Percentiles rank a stretch among this genome's conserved stretches.
These are phyloP conservation scores for Apis laboriosa DNA, from an alignment of 1,140 invertebrate genomes.

Conservation along the genomic window DNA sequence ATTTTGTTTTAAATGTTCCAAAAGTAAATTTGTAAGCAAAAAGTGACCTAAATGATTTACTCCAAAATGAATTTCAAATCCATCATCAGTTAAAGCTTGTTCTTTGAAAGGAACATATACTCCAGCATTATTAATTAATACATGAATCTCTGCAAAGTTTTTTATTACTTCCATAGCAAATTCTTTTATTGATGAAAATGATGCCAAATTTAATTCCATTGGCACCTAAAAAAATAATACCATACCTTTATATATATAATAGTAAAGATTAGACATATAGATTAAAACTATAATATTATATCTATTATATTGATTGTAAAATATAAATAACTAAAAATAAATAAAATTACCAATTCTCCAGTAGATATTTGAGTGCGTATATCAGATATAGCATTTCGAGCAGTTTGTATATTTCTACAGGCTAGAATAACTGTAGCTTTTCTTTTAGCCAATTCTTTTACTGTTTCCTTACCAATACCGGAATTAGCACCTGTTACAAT, in stretches of 20 bases:
- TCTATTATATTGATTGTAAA: background rate
- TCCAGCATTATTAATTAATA: slow-evolving; percentile 90
- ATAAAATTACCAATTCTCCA: slow-evolving; percentile 83
- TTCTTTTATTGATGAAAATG: slow-evolving; percentile 85
- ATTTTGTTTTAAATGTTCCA: slow-evolving; percentile 85
- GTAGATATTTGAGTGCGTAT: slow-evolving; percentile 82
- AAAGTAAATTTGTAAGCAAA: slow-evolving; percentile 89
- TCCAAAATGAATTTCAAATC: slow-evolving; percentile 91
- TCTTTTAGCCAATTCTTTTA: slow-evolving; percentile 84
- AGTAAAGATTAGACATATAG: background rate
- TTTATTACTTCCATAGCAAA: slow-evolving; percentile 86
- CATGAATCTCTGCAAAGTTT: slow-evolving; percentile 85
- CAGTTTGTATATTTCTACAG: slow-evolving; percentile 85
- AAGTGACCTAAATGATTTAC: slow-evolving; percentile 93
- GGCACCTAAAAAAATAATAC: slow-evolving; percentile 81
- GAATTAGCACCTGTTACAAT: slow-evolving; percentile 91
- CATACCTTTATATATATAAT: background rate
- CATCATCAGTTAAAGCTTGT: slow-evolving; percentile 86
- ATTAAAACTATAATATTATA: background rate
- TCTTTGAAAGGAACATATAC: slow-evolving; percentile 82
- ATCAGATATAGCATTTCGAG: slow-evolving; percentile 83
- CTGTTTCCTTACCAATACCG: slow-evolving; percentile 90
- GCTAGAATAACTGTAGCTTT: slow-evolving; percentile 88
- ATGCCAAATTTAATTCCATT: slow-evolving; percentile 87
- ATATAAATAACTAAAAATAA: background rate